Base-by-base conservation (phyloP, 2,797 vertebrate species). In the Gallinago solitaria region DNA sequence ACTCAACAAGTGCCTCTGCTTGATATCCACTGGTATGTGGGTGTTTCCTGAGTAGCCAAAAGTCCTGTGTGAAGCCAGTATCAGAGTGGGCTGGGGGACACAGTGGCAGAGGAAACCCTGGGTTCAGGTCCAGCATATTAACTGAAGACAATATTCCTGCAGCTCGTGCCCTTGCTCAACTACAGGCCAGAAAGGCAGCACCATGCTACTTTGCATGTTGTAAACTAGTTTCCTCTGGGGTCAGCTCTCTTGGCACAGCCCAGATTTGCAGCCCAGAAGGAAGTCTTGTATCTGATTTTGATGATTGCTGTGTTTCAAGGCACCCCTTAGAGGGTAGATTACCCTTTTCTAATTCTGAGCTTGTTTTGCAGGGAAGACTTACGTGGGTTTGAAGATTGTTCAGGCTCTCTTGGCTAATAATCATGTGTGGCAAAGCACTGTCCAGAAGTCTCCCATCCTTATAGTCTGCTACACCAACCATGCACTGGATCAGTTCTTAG, bases 401-500 rank as follows among this genome's bases (percentile, higher is more conserved):
- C 97, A 98, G 87, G 98, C 98, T 82, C 97, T 99, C 83, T 93
- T 99, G 96, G 97, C 96, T 59, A 99, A 99, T 70, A 50, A 96
- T 33, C 0, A 25, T 0, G 97, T 97, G 56, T 99, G 99, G 98
- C 96, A 93, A 75, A 59, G 37, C 7, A 7, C 15, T 41, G 1
- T 1, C 12, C 73, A 32, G 65, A 88, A 39, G 12, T 65, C 93
- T 90, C 99, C 99, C 11, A 98, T 99, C 96, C 98, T 99, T 89
- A 98, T 99, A 30, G 99, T 99, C 48, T 99, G 99, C 97, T 99
- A 99, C 88, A 99, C 99, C 77, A 99, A 99, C 96, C 99, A 99
- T 76, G 99, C 99, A 41, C 97, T 99, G 97, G 99, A 99, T 98
- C 99, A 99, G 98, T 99, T 99, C 97, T 98, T 99, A n/a, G 99